Evolutionary conservation across 2,113 vertebrate species (phyloP), one percentile per base, ranked within the genome.

Genomic region (Octodon degus): DNA sequence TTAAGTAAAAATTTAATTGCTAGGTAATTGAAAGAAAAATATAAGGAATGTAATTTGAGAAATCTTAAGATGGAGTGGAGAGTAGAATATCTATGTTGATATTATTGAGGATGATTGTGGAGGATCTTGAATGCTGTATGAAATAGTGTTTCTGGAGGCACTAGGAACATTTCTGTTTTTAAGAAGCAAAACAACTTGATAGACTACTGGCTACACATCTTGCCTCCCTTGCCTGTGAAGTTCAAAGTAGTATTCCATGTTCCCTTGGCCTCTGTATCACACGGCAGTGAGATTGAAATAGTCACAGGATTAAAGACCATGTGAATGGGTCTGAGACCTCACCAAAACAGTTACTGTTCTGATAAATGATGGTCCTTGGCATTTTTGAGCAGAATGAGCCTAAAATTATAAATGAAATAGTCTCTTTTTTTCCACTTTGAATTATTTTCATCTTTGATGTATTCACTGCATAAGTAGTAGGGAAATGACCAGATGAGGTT

Each of bases 171-270:
- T 70, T 92, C 63, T 74, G 53, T 25, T 17, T 82, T 68, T 87
- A 65, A 96, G 63, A 63, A 87, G 30, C 60, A 62, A 20, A 24
- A 47, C 68, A 74, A 10, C 63, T 20, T 53, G 43, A 43, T 74
- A 86, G 77, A 60, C 30, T 43, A 24, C 22, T 80, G 47, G 47
- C 43, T 72, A 0, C 37, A 47, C 34, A 19, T 17, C 55, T 12
- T 58, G n/a, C 60, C 83, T 93, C 55, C 91, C 55, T 47, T 90
- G 53, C 19, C 37, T 93, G 90, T 92, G 82, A 92, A 83, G 24
- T 62, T 30, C 0, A 40, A 40, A 50, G 16, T 47, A 11, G 9
- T 34, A 12, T 72, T 32, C 32, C 27, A 2, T 74, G 19, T 32
- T 40, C 27, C 0, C 7, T 2, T 65, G 70, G 43, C 86, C 63